phyloP scores from a whole-genome alignment of 2,113 vertebrate species.

The Nycticryphes semicollaris region DNA sequence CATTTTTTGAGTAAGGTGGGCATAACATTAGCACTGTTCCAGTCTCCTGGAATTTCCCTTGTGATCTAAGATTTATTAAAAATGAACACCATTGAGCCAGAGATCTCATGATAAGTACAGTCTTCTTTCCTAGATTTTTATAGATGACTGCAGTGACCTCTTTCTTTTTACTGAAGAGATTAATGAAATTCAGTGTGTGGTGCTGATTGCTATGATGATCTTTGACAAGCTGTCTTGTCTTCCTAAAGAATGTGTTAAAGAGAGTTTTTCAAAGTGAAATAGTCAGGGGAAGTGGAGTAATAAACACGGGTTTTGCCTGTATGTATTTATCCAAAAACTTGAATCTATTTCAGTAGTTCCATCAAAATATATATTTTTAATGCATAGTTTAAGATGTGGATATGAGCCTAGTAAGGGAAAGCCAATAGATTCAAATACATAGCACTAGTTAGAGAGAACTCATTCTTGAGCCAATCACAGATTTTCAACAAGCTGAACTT shows the following conservation, averaged over 20 bases:
- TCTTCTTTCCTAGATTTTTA: conserved; percentile 22
- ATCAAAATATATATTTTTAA: not conserved
- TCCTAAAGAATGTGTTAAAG: not conserved
- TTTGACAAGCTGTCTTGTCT: conserved; percentile 19
- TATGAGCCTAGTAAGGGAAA: not conserved
- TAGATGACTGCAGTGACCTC: not conserved
- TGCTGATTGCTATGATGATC: conserved; percentile 7
- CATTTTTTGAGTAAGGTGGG: not conserved
- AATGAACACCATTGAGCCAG: not conserved
- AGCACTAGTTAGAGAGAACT: not conserved
- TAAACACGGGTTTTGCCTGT: not conserved
- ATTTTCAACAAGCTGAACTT: not conserved
- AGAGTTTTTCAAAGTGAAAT: not conserved
- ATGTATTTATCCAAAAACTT: not conserved
- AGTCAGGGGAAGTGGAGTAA: not conserved
- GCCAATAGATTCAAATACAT: not conserved
- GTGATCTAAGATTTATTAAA: conserved; percentile 45
- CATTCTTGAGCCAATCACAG: not conserved
- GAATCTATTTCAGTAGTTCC: not conserved
- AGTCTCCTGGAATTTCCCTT: conserved; percentile 38
- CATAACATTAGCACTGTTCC: not conserved
- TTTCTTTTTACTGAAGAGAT: conserved; percentile 2
- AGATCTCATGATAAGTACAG: conserved; percentile 1
- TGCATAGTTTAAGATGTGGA: not conserved
- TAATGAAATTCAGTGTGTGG: not conserved